Evolutionary conservation across 2,113 vertebrate genomes (phyloP).

Genomic region (Calypte anna): DNA sequence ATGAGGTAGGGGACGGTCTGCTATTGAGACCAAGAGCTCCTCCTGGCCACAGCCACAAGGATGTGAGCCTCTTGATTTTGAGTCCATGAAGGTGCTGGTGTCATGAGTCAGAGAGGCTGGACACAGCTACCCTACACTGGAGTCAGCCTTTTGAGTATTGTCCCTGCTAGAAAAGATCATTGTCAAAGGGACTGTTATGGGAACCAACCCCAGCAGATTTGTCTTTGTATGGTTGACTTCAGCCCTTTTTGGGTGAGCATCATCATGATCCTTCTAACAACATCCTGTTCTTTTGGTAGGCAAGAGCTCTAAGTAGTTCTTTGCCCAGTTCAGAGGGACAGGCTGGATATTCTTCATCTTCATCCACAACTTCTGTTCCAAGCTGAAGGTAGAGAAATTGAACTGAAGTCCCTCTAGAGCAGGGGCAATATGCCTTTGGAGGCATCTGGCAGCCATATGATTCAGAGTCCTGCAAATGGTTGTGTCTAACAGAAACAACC

Average conservation of each 20-base stretch:
- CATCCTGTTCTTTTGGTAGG: neutral
- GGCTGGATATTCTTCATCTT: neutral
- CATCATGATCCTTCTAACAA: neutral
- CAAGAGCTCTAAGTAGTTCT: neutral
- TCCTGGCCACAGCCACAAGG: neutral
- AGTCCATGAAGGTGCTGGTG: neutral
- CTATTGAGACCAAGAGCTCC: neutral
- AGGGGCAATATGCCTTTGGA: neutral
- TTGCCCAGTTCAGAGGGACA: neutral
- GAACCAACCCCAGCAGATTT: neutral
- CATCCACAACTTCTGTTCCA: neutral
- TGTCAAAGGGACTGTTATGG: neutral
- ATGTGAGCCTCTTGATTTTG: neutral
- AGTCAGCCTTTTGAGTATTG: neutral
- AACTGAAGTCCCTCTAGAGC: neutral
- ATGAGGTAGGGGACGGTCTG: neutral
- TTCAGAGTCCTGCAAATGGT: neutral
- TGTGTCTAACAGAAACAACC: neutral
- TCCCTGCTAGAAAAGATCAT: neutral
- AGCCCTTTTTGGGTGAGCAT: neutral
- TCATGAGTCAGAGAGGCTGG: neutral
- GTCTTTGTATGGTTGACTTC: neutral
- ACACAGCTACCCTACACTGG: neutral
- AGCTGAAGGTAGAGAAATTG: neutral
- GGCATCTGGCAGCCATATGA: neutral